phyloP scores from a whole-genome alignment of 2,888 invertebrate genomes.

The Disparrhopalites patrizii region DNA sequence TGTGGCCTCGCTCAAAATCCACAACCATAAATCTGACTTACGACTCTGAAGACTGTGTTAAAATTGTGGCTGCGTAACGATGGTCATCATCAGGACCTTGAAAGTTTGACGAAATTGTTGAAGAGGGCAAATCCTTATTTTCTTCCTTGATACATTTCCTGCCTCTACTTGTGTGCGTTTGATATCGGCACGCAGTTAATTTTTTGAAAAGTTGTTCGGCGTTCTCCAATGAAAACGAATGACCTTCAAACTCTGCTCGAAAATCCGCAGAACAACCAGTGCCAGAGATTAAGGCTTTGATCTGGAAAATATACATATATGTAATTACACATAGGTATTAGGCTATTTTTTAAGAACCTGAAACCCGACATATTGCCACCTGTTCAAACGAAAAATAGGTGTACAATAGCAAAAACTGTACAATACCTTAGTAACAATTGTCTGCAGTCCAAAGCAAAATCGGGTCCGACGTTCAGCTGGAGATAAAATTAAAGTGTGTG shows the following conservation, averaged over 20 bases:
- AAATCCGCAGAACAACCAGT: conserved; percentile 14
- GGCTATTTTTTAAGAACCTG: too few relatives aligned
- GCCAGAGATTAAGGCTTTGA: conserved; percentile 5
- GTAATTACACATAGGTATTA: too few relatives aligned
- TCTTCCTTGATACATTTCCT: not conserved
- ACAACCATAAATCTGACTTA: conserved; percentile 20
- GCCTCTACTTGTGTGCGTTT: not conserved
- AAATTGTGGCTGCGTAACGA: conserved; percentile 43
- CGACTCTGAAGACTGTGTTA: conserved; percentile 38
- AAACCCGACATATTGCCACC: too few relatives aligned
- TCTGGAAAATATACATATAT: not conserved
- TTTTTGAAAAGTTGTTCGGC: not conserved
- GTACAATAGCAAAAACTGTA: too few relatives aligned
- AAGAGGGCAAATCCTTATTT: not conserved
- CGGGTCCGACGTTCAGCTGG: conserved; percentile 9
- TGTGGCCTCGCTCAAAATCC: not conserved
- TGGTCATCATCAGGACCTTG: conserved; percentile 35
- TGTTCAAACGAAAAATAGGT: too few relatives aligned
- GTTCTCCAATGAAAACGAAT: conserved; percentile 15
- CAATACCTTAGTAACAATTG: conserved; percentile 19
- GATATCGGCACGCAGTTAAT: not conserved
- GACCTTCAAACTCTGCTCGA: conserved; percentile 12
- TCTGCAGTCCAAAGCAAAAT: conserved; percentile 22
- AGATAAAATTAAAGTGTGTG: conserved; percentile 13
- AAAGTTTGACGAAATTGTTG: not conserved